These are phyloP conservation scores for Aphis craccivora DNA, from an alignment of 1,140 invertebrate genomes.

Conservation along the genomic window DNA sequence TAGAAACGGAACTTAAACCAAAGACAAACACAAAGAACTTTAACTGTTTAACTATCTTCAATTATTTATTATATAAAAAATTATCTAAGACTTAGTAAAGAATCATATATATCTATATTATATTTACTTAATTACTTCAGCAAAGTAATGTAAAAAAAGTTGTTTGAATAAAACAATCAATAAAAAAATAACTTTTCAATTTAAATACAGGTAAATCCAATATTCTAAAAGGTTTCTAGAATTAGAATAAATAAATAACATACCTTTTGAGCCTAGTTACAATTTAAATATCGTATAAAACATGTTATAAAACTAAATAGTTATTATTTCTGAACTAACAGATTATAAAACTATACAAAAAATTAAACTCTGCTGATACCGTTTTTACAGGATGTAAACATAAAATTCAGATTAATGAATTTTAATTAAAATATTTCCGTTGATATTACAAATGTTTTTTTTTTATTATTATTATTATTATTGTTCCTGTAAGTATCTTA, in stretches of 20 bases:
- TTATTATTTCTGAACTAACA: neutral
- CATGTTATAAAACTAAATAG: neutral
- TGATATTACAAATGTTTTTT: neutral
- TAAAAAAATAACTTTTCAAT: neutral
- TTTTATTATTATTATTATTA: too few relatives aligned
- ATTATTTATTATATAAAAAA: neutral
- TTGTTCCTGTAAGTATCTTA: too few relatives aligned
- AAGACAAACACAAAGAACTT: neutral
- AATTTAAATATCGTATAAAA: neutral
- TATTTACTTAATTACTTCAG: too few relatives aligned
- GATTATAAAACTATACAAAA: neutral
- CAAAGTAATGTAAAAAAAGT: neutral
- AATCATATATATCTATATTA: neutral
- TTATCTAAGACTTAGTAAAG: neutral
- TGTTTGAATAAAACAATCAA: neutral
- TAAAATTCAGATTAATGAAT: neutral
- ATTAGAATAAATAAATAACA: neutral
- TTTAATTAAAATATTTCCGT: neutral
- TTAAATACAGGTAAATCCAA: neutral
- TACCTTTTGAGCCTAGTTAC: neutral
- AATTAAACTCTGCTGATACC: neutral
- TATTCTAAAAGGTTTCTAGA: neutral
- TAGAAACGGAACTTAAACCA: neutral
- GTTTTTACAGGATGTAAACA: neutral
- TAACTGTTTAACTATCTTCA: too few relatives aligned